These are phyloP conservation scores for Gyrodactylus bullatarudis DNA, from an alignment of 1,140 invertebrate species.

Conservation along the genomic window DNA sequence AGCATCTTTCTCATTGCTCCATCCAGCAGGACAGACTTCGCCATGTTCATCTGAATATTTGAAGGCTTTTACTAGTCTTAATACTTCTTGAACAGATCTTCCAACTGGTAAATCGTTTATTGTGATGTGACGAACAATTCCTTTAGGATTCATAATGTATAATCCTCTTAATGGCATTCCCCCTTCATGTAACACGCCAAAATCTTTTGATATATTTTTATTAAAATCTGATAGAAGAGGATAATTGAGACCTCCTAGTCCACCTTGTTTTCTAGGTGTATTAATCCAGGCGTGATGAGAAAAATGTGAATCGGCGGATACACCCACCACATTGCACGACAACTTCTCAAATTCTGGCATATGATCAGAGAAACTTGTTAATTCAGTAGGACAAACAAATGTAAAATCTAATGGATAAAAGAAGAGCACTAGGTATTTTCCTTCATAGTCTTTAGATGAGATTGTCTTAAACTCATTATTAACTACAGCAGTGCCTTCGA, in stretches of 20 bases:
- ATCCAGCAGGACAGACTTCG: slow-evolving; percentile 23
- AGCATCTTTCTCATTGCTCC: slow-evolving; percentile 17
- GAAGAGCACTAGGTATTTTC: not conserved
- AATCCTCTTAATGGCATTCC: slow-evolving; percentile 35
- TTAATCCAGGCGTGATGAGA: slow-evolving; percentile 3
- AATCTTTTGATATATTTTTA: slow-evolving; percentile 46
- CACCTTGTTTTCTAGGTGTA: slow-evolving; percentile 24
- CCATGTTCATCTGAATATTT: slow-evolving; percentile 67
- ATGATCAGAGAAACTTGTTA: slow-evolving; percentile 36
- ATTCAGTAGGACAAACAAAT: slow-evolving; percentile 81
- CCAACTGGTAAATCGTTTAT: slow-evolving; percentile 52
- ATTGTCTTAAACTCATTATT: not conserved
- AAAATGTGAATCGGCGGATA: not conserved
- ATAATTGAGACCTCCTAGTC: slow-evolving; percentile 52
- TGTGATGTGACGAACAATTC: slow-evolving; percentile 21
- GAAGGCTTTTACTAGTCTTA: slow-evolving; percentile 57
- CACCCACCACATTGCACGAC: not conserved
- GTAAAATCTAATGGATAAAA: slow-evolving; percentile 21
- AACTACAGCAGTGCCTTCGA: not conserved
- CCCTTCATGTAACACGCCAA: slow-evolving; percentile 49
- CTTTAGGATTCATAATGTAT: slow-evolving; percentile 34
- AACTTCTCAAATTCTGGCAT: not conserved
- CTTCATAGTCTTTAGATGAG: not conserved
- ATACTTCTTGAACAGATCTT: slow-evolving; percentile 53
- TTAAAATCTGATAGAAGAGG: slow-evolving; percentile 66